phyloP scores from a whole-genome alignment of 2,888 invertebrate species.

The Drosophila mettleri region DNA sequence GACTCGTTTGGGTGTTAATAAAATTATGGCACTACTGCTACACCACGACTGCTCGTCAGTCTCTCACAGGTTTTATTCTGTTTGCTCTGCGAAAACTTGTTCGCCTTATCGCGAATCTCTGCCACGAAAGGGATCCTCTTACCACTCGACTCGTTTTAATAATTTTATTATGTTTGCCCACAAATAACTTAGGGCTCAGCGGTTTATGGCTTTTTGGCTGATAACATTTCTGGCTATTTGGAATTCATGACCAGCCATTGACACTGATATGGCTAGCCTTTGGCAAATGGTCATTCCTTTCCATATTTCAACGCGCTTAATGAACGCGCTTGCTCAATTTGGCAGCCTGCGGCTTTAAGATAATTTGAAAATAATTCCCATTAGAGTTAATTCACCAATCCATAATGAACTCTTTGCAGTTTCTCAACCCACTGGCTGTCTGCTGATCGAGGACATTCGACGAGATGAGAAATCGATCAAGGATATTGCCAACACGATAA shows the following conservation, averaged over 20 bases:
- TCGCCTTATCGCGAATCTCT: conserved; percentile 46
- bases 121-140: conserved; percentile 60
- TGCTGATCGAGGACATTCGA: conserved; percentile 85
- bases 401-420: conserved; percentile 53
- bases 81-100: conserved; percentile 41
- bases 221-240: conserved; percentile 44
- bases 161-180: conserved; percentile 75
- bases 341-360: not conserved
- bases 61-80: conserved; percentile 22
- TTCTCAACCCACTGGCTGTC: conserved; percentile 79
- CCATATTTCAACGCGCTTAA: conserved; percentile 48
- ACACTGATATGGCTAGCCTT: conserved; percentile 48
- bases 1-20: conserved; percentile 70
- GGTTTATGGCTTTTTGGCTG: conserved; percentile 54
- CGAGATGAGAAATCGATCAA: conserved; percentile 91
- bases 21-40: conserved; percentile 60
- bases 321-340: conserved; percentile 21
- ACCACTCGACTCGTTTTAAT: conserved; percentile 68
- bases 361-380: not conserved
- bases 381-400: not conserved
- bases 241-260: conserved; percentile 23
- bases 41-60: conserved; percentile 36
- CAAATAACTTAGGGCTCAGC: conserved; percentile 64
- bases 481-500: conserved; percentile 93
- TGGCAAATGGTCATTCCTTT: conserved; percentile 24